Conservation (phyloP, 2,888 invertebrate species). For the Melieria omissa region DNA sequence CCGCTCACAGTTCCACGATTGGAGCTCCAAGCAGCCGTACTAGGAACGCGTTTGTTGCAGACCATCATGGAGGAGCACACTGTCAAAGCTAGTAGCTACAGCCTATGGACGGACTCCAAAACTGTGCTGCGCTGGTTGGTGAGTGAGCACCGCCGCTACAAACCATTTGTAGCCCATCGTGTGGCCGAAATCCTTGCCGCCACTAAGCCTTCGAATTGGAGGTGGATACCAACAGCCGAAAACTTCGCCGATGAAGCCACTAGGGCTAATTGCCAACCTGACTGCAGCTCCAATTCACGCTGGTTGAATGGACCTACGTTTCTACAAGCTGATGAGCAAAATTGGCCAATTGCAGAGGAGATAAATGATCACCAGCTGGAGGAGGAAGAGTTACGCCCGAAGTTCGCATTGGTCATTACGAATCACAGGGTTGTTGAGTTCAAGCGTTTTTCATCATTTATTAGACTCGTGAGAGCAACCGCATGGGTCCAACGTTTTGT, state of each 20-base stretch:
- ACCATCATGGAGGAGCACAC: conserved; percentile 24
- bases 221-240: conserved; percentile 46
- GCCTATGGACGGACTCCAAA: conserved; percentile 29
- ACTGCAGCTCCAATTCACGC: conserved; percentile 15
- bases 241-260: conserved; percentile 49
- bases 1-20: conserved; percentile 32
- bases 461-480: neutral
- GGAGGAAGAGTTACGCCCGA: neutral
- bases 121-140: conserved; percentile 28
- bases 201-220: conserved; percentile 43
- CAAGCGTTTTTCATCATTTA: neutral
- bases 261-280: conserved; percentile 22
- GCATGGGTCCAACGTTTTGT: neutral
- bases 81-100: conserved; percentile 3
- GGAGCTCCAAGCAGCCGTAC: conserved; percentile 35
- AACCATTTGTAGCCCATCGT: conserved; percentile 31
- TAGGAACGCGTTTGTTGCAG: conserved; percentile 34
- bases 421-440: neutral
- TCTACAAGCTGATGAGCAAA: neutral
- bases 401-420: conserved; percentile 1
- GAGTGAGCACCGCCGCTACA: conserved; percentile 25
- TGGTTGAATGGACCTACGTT: conserved; percentile 25
- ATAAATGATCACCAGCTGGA: neutral
- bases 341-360: conserved; percentile 5
- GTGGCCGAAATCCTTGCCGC: conserved; percentile 45